phyloP scores from a whole-genome alignment of 2,888 invertebrate genomes.

The Diplazon laetatorius region DNA sequence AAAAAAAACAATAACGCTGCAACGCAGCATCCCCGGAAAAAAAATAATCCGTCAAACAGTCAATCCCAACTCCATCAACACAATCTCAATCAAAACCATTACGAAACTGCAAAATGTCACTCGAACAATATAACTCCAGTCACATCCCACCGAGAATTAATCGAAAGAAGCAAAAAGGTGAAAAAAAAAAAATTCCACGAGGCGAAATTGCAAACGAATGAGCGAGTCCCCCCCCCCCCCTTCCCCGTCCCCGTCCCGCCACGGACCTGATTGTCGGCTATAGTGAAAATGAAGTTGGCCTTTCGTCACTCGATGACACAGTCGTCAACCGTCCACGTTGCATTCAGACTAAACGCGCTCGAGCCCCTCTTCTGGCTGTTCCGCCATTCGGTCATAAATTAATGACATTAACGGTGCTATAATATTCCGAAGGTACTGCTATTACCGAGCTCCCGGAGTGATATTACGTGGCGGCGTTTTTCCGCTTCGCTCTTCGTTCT shows the following conservation, averaged over 20 bases:
- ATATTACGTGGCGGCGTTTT: constrained; percentile 80
- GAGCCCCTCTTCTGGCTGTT: constrained; percentile 67
- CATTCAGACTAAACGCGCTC: constrained; percentile 64
- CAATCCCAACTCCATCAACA: background rate
- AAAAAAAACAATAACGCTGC: too few relatives aligned
- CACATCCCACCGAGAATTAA: background rate
- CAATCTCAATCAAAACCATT: background rate
- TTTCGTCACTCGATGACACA: constrained; percentile 62
- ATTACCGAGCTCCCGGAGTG: constrained; percentile 78
- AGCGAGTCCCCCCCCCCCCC: too few relatives aligned
- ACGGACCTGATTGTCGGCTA: background rate
- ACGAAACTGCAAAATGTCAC: too few relatives aligned
- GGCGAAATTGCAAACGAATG: background rate
- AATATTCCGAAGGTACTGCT: constrained; percentile 79
- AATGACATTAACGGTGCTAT: constrained; percentile 82
- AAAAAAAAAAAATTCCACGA: background rate
- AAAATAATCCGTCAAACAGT: background rate
- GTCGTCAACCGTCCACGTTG: constrained; percentile 44
- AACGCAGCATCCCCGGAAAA: too few relatives aligned
- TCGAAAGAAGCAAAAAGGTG: background rate
- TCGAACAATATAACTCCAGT: background rate
- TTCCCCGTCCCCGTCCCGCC: too few relatives aligned
- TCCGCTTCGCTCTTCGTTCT: constrained; percentile 63
- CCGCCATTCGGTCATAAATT: constrained; percentile 81
- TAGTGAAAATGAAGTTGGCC: constrained; percentile 49